Evolutionary conservation across 2,888 invertebrate genomes (phyloP).

Genomic region (Idaea biselata): DNA sequence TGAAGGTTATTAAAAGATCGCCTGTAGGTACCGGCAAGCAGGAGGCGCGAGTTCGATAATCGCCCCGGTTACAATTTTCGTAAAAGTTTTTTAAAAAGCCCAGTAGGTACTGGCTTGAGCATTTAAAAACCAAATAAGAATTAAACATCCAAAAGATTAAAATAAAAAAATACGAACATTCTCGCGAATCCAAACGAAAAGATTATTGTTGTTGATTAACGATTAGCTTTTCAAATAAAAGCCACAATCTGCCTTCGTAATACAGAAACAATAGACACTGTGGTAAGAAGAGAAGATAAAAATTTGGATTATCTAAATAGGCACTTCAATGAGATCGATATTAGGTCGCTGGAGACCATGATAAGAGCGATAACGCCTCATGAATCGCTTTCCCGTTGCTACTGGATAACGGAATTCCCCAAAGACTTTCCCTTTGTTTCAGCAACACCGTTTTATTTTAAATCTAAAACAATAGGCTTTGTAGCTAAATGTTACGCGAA

Average conservation of each 20-base stretch:
- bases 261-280: slow-evolving; percentile 5
- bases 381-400: slow-evolving; percentile 26
- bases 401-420: slow-evolving; percentile 29
- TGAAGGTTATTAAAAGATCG: background rate
- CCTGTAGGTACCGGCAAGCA: too few relatives aligned
- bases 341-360: slow-evolving; percentile 26
- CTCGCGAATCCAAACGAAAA: background rate
- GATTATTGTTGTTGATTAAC: background rate
- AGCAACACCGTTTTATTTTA: slow-evolving; percentile 21
- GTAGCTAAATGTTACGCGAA: background rate
- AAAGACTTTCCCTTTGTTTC: slow-evolving; percentile 29
- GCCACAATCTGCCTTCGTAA: background rate
- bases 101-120: too few relatives aligned
- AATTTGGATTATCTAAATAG: slow-evolving; percentile 25
- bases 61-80: too few relatives aligned
- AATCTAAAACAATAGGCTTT: slow-evolving; percentile 14
- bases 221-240: background rate
- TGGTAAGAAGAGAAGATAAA: slow-evolving; percentile 16
- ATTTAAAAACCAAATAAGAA: too few relatives aligned
- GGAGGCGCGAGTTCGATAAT: too few relatives aligned
- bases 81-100: too few relatives aligned
- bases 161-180: background rate
- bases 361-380: slow-evolving; percentile 28
- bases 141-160: too few relatives aligned
- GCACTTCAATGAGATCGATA: slow-evolving; percentile 24